These are phyloP conservation scores for Morelia viridis DNA, from an alignment of 2,797 vertebrate genomes.

Conservation along the genomic window DNA sequence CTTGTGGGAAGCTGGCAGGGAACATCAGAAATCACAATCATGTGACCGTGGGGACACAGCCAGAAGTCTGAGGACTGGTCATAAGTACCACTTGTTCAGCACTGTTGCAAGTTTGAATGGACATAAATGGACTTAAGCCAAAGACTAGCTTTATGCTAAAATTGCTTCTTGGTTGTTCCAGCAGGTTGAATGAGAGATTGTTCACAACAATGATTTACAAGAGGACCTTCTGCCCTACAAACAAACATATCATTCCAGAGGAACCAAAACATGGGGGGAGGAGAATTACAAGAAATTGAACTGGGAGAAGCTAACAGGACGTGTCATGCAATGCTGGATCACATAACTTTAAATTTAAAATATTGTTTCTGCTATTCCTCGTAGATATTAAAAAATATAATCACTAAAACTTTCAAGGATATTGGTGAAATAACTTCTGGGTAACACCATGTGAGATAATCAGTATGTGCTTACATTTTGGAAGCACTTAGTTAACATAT, in stretches of 20 bases:
- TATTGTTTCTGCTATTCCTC: constrained; percentile 21
- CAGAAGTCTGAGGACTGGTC: no score
- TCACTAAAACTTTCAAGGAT: constrained; percentile 44
- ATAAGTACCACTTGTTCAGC: no score
- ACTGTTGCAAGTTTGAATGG: no score
- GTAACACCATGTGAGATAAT: no score
- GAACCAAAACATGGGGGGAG: not conserved
- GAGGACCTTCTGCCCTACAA: not conserved
- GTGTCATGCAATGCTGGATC: not conserved
- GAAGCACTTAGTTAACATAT: no score
- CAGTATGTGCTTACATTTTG: no score
- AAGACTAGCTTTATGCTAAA: no score
- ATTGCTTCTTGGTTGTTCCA: not conserved
- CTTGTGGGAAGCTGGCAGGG: no score
- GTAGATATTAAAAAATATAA: constrained; percentile 46
- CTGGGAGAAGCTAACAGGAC: not conserved
- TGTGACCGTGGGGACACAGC: no score
- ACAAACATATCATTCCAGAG: not conserved
- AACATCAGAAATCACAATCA: no score
- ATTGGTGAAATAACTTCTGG: not conserved
- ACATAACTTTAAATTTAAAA: not conserved
- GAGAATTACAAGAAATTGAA: not conserved
- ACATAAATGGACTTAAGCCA: no score
- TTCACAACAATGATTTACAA: not conserved
- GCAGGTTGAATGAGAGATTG: not conserved